phyloP scores from a whole-genome alignment of 2,888 invertebrate genomes.

The Malacosoma neustria region DNA sequence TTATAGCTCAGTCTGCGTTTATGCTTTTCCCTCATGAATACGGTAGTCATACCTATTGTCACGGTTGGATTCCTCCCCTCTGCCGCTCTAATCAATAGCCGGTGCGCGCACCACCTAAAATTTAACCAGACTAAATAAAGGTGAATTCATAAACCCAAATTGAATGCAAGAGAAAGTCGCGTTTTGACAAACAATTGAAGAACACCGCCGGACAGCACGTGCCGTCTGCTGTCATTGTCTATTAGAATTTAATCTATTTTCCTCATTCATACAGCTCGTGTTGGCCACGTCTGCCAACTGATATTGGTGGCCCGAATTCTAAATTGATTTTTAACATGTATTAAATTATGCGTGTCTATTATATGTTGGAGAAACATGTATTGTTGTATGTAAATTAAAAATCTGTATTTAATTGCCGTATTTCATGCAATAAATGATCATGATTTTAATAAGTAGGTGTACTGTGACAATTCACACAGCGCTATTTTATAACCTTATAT shows the following conservation, averaged over 20 bases:
- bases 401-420: no score
- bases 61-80: conserved; percentile 58
- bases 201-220: background rate
- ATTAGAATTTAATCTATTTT: background rate
- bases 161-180: conserved; percentile 11
- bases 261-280: background rate
- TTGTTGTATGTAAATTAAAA: no score
- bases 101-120: conserved; percentile 22
- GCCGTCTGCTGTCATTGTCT: background rate
- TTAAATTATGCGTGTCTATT: no score
- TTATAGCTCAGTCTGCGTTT: no score
- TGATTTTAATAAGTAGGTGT: no score
- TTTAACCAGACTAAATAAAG: conserved; percentile 25
- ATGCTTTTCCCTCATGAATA: conserved; percentile 24
- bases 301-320: no score
- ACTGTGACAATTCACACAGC: no score
- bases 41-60: conserved; percentile 24
- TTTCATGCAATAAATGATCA: no score
- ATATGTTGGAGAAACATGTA: no score
- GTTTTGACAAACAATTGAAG: background rate
- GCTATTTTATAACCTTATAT: no score
- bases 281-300: no score
- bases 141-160: conserved; percentile 18
- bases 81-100: conserved; percentile 54
- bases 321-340: no score